Conservation (phyloP, 1,140 invertebrate species). For the Drosophila asahinai region DNA sequence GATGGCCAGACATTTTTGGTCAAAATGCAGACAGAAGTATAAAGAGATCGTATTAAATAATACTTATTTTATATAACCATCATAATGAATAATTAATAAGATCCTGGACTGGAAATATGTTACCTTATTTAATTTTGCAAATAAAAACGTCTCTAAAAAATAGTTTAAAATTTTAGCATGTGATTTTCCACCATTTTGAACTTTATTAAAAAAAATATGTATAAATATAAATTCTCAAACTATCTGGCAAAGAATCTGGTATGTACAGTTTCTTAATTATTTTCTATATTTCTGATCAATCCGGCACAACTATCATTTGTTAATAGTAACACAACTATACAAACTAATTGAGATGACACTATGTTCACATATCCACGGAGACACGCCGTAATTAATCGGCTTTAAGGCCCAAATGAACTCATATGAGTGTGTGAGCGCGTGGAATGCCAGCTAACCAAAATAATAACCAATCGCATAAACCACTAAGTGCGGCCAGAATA, state of each 20-base stretch:
- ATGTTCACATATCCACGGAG: neutral
- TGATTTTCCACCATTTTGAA: too few relatives aligned
- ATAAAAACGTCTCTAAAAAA: too few relatives aligned
- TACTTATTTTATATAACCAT: neutral
- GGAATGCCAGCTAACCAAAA: constrained; percentile 18
- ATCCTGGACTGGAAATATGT: neutral
- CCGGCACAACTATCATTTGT: neutral
- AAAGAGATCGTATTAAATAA: neutral
- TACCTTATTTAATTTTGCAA: neutral
- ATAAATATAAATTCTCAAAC: too few relatives aligned
- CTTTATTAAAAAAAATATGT: too few relatives aligned
- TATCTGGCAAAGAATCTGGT: too few relatives aligned
- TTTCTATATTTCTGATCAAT: too few relatives aligned
- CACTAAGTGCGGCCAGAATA: constrained; percentile 58
- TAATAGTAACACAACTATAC: neutral
- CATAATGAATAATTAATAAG: neutral
- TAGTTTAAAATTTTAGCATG: too few relatives aligned
- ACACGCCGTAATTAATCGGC: constrained; percentile 29
- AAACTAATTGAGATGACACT: neutral
- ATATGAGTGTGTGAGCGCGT: constrained; percentile 6
- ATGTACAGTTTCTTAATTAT: too few relatives aligned
- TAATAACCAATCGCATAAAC: constrained; percentile 58
- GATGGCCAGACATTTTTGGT: constrained; percentile 8
- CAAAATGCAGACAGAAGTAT: neutral
- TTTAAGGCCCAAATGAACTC: constrained; percentile 15